Evolutionary conservation across 2,113 vertebrate species (phyloP), one percentile per base, ranked within the genome.

Genomic region (Labeo rohita): DNA sequence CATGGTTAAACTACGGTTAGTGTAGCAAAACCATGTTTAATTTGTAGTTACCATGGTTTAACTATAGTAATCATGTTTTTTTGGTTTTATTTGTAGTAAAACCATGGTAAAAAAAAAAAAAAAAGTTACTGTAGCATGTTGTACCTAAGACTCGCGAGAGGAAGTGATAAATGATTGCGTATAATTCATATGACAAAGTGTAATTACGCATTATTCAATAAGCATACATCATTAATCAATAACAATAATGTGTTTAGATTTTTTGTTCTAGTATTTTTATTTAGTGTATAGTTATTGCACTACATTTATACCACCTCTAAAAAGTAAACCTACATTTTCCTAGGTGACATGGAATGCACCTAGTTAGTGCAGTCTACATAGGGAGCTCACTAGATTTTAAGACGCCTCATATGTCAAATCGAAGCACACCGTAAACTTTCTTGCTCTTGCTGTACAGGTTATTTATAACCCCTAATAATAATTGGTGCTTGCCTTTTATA

Each of bases 391-490:
- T 21, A 68, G 28, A 49, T 34, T 49, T 16, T 34, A 28, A 74
- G 66, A 39, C 36, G 3, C 0, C 36, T 21, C 43, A 72, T 34
- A 21, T 16, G 7, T 7, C 15, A 77, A 54, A 21, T 77, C 13
- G 15, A 49, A 75, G 10, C 73, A 50, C 21, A 75, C 21, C 13
- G 10, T 36, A 28, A 10, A 7, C 50, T 77, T 49, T 54, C 6
- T 23, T 80, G 12, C 43, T 65, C 3, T 78, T 49, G 12, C 39
- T 80, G 79, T 68, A 50, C 23, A 9, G 59, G n/a, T 65, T 81
- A 49, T 81, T 47, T 65, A 63, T 49, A 81, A 66, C 79, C 21
- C 28, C 16, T 77, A 54, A 77, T 77, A 77, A 34, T 77, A 45
- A 39, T 21, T 2, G 21, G 72, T 11, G 23, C 54, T 61, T 80